A percentile compares a stretch with the other conserved stretches of the same genome.
Conservation (phyloP, 2,888 invertebrate species). For the Ecliptopera silaceata region DNA sequence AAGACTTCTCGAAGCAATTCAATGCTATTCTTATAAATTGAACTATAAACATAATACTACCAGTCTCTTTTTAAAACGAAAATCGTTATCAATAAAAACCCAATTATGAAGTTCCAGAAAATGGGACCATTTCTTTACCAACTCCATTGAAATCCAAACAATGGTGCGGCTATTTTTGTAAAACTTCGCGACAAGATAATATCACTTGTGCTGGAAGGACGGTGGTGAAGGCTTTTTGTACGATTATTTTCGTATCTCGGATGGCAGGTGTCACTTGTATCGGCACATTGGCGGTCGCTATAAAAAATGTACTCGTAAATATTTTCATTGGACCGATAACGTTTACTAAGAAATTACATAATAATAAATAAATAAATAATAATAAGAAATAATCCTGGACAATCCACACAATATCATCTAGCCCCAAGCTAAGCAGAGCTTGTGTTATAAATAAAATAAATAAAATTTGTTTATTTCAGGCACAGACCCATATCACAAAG, state of each 20-base stretch:
- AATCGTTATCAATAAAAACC: conserved; percentile 6
- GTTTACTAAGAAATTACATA: background rate
- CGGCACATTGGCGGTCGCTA: conserved; percentile 13
- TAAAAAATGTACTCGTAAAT: conserved; percentile 12
- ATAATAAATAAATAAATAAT: too few species aligned
- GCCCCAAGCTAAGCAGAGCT: too few species aligned
- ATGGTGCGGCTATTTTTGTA: conserved; percentile 11
- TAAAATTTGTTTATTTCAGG: too few species aligned
- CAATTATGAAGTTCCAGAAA: conserved; percentile 17
- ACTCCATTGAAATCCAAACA: conserved; percentile 19
- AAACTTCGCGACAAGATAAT: conserved; percentile 18
- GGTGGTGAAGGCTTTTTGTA: conserved; percentile 14
- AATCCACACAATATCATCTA: too few species aligned
- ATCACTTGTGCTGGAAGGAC: conserved; percentile 14
- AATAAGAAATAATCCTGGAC: too few species aligned
- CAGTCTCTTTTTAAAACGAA: background rate
- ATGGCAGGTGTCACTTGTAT: conserved; percentile 31
- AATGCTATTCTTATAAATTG: too few species aligned
- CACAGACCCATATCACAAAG: too few species aligned
- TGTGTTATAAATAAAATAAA: too few species aligned
- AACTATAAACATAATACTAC: background rate
- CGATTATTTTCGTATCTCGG: conserved; percentile 26
- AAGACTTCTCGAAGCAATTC: too few species aligned
- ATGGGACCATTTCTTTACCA: conserved; percentile 14
- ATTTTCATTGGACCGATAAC: conserved; percentile 6